A percentile compares a stretch with the other conserved stretches of the same genome.
phyloP scores from a whole-genome alignment of 2,113 vertebrate genomes.

The Columbina picui region DNA sequence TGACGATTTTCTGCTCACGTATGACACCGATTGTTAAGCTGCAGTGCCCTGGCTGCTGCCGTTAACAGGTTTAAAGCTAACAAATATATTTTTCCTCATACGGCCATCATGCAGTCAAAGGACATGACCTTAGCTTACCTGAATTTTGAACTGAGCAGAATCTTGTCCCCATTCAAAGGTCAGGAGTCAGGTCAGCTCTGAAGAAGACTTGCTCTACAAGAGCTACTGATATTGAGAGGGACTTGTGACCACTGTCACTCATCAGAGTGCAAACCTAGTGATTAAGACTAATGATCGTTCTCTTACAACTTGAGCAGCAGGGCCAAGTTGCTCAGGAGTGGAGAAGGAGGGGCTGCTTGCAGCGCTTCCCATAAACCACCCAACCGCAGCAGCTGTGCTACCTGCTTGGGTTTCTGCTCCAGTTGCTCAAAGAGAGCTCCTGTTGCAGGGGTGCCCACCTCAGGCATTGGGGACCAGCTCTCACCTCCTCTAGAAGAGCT shows the following conservation, averaged over 20 bases:
- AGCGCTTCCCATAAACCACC: background rate
- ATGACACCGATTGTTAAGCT: background rate
- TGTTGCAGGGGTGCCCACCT: background rate
- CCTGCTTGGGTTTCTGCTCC: background rate
- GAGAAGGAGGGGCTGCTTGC: background rate
- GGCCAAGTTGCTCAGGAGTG: background rate
- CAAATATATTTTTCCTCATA: background rate
- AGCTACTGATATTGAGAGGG: background rate
- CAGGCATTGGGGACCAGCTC: background rate
- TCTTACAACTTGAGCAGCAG: background rate
- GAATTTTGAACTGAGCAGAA: background rate
- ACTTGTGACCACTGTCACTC: background rate
- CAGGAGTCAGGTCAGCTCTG: background rate
- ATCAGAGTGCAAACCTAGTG: background rate
- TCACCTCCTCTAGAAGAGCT: background rate
- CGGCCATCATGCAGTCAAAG: background rate
- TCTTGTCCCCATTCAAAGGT: background rate
- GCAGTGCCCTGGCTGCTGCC: background rate
- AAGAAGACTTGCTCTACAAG: background rate
- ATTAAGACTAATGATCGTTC: background rate
- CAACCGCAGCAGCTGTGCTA: background rate
- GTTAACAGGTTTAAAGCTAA: background rate
- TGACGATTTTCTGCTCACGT: background rate
- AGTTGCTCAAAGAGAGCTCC: background rate
- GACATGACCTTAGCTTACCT: background rate